These are phyloP conservation scores for Rhynchomys soricoides DNA, from an alignment of 2,113 vertebrate genomes.

Conservation along the genomic window DNA sequence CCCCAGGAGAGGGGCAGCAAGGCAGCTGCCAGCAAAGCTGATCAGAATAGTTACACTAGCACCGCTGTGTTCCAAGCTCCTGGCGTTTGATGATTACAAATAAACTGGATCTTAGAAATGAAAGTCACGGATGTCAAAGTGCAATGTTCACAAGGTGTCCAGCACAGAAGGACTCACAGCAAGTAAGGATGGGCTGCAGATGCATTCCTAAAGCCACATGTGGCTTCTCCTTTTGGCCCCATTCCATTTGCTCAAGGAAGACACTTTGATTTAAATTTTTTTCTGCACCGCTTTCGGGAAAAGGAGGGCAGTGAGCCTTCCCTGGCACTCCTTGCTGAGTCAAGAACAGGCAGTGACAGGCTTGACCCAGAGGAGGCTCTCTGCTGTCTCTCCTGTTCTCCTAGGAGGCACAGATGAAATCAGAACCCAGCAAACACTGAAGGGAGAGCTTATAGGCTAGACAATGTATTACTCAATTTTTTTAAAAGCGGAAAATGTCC, in stretches of 20 bases:
- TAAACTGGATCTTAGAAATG: neutral
- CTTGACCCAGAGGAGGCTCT: slow-evolving; percentile 80
- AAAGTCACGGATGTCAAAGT: neutral
- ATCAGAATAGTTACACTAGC: neutral
- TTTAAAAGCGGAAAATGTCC: slow-evolving; percentile 7
- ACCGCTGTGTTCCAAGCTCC: slow-evolving; percentile 14
- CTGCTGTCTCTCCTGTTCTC: slow-evolving; percentile 79
- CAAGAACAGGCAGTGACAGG: slow-evolving; percentile 85
- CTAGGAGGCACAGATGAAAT: slow-evolving; percentile 78
- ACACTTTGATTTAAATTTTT: slow-evolving; percentile 68
- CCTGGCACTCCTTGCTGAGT: slow-evolving; percentile 85
- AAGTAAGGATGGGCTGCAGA: neutral
- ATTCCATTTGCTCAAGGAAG: slow-evolving; percentile 32
- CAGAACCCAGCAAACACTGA: slow-evolving; percentile 57
- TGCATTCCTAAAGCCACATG: neutral
- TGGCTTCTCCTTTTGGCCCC: slow-evolving; percentile 22
- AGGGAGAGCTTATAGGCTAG: neutral
- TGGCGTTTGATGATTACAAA: slow-evolving; percentile 43
- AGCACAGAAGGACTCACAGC: neutral
- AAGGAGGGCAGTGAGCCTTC: slow-evolving; percentile 81
- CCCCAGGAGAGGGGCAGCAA: neutral
- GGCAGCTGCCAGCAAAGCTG: neutral
- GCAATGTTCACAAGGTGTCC: neutral
- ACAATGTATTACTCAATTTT: neutral
- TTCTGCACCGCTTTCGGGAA: slow-evolving; percentile 81